These are phyloP conservation scores for Steinernema scapterisci DNA, from an alignment of 2,888 invertebrate species.

Conservation along the genomic window DNA sequence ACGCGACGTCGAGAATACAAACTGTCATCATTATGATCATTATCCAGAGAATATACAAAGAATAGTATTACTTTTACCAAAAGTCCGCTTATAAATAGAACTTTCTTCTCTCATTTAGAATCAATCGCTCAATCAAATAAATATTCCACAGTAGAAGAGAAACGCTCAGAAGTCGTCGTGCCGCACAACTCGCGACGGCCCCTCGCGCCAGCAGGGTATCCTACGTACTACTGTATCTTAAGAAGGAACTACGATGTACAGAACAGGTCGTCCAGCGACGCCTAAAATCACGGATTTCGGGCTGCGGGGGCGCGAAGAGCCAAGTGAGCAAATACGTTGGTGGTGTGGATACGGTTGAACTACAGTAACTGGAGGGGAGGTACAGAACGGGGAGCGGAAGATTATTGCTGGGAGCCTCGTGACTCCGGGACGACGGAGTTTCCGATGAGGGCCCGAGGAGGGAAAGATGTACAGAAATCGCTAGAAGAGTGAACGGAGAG, in stretches of 20 bases:
- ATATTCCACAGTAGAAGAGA: not conserved
- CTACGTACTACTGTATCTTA: not conserved
- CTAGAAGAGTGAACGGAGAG: not conserved
- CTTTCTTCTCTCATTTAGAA: slow-evolving; percentile 5
- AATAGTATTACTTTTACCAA: slow-evolving; percentile 24
- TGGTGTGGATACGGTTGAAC: not conserved
- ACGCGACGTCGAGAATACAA: slow-evolving; percentile 2
- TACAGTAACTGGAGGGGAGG: slow-evolving; percentile 14
- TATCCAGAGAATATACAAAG: slow-evolving; percentile 17
- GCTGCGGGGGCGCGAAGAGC: slow-evolving; percentile 9
- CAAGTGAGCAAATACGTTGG: slow-evolving; percentile 28
- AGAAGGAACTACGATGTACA: slow-evolving; percentile 16
- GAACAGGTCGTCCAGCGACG: slow-evolving; percentile 28
- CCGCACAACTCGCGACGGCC: slow-evolving; percentile 9
- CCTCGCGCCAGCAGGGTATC: slow-evolving; percentile 11
- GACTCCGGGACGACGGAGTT: slow-evolving; percentile 11
- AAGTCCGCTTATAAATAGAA: slow-evolving; percentile 31
- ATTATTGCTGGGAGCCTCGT: slow-evolving; percentile 16
- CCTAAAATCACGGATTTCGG: slow-evolving; percentile 15
- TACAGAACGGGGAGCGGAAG: slow-evolving; percentile 7
- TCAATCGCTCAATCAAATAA: slow-evolving; percentile 13
- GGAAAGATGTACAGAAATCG: not conserved
- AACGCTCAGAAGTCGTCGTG: slow-evolving; percentile 1
- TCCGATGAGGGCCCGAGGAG: not conserved
- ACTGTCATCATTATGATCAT: not conserved